Base-by-base conservation (phyloP, 2,113 vertebrate genomes). In the Otolemur garnettii region DNA sequence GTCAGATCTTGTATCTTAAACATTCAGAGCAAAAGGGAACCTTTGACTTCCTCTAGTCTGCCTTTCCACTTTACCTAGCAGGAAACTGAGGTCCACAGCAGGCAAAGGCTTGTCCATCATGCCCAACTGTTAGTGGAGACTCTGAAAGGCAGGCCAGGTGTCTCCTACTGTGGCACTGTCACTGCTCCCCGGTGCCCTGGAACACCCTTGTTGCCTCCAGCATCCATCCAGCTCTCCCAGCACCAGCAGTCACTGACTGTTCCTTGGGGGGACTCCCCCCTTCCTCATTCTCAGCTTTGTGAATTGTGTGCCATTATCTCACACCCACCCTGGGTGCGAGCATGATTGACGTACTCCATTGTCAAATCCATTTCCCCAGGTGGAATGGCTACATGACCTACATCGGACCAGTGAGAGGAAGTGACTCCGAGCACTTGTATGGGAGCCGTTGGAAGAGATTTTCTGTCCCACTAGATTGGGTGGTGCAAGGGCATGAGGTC, bases 11-110 rank as follows among this genome's bases (percentile, higher is more conserved):
- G 45, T 50, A 50, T 50, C 45, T 45, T 66, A 87, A 95, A 86
- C 21, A 57, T 10, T n/a, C 22, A 19, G 64, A 80, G 59, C 9
- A 30, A 83, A 95, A 86, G 12, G 7, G 28, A 89, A 66, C 19
- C 30, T 95, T 71, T 22, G 13, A 89, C 91, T 64, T 77, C 22
- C 19, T 92, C 7, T 45, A n/a, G 42, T 28, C 59, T 53, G 15
- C 24, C 28, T 11, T 94, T 90, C 7, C 55, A 71, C 57, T 75
- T 80, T 78, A 69, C 18, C 19, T 38, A 60, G 38, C 4, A 72
- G 90, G 93, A 95, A 84, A 93, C 64, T 11, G 80, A 93, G 91
- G 68, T 42, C 42, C 4, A n/a, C 75, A n/a, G 59, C 38, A 57
- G 1, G 17, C 24, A 57, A 92, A 22, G 24, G 24, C n/a, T 86